Base-by-base conservation (phyloP, 1,140 invertebrate genomes). In the Drosophila fuyamai region DNA sequence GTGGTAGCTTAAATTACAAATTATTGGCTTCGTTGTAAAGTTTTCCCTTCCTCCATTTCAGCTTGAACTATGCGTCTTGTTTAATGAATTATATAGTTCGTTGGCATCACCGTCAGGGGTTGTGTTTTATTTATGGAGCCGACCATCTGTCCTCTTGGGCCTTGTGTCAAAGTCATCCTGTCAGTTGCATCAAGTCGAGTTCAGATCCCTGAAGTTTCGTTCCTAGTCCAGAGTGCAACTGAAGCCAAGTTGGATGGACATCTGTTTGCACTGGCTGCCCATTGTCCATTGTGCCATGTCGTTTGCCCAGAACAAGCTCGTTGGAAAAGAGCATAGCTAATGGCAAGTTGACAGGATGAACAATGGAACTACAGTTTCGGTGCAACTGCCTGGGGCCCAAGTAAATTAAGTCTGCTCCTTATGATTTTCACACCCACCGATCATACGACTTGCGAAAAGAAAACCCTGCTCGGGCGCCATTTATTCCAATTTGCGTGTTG, bases 91-190 rank as follows among this genome's bases (percentile, higher is more conserved):
- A 10, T 18, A 35, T n/a, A 32, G 35, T n/a, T 13, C 32, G 18
- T 6, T 4, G 23, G 23, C 65, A 68, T 54, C 65, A 29, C 65
- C 66, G 38, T 10, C 38, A 36, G 58, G 55, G 57, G 76, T 66
- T 55, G 51, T 77, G 59, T 65, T 62, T 78, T 83, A 84, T 80
- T 80, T 80, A 83, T 84, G 80, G 81, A 60, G 35, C 36, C 48
- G 55, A 41, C 43, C 43, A 68, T 35, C 50, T 46, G 40, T 72
- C 55, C 50, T 71, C n/a, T 36, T 13, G 56, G 41, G 60, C 61
- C 57, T 62, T 40, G 67, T 72, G 79, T 88, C 84, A 86, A 79
- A 83, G 66, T 83, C 83, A 86, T 79, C 67, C 82, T 67, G 66
- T 66, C 74, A 77, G 73, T 32, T 72, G 47, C 66, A 61, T 60